Conservation (phyloP, 2,113 vertebrate species). For the Triplophysa rosa region DNA sequence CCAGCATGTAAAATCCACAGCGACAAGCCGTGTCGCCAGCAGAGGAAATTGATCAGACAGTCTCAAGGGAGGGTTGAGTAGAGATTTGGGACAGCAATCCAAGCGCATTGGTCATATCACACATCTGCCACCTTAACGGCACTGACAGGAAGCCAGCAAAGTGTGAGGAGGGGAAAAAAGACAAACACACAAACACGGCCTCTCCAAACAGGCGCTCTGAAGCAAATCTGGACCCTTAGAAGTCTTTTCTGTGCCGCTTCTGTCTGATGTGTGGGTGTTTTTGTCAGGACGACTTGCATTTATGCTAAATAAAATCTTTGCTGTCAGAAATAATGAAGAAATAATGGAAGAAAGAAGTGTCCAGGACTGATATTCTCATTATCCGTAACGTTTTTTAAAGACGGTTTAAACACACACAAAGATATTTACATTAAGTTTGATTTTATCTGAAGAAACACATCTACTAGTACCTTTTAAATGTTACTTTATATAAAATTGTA, state of each 20-base stretch:
- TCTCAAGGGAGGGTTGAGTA: constrained; percentile 86
- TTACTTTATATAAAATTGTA: too few species aligned
- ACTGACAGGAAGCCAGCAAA: constrained; percentile 69
- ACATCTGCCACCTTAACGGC: constrained; percentile 82
- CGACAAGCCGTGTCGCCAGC: constrained; percentile 87
- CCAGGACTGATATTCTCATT: too few species aligned
- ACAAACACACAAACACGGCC: constrained; percentile 13
- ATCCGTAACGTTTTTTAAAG: too few species aligned
- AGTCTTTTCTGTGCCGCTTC: constrained; percentile 4
- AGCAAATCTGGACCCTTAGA: constrained; percentile 4
- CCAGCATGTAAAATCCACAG: constrained; percentile 90
- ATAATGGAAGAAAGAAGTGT: too few species aligned
- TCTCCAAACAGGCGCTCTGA: not conserved
- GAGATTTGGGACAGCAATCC: constrained; percentile 95
- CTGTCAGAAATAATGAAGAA: not conserved
- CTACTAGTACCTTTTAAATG: too few species aligned
- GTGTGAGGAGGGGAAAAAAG: constrained; percentile 25
- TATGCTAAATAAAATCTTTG: not conserved
- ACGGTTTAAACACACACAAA: too few species aligned
- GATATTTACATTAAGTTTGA: too few species aligned
- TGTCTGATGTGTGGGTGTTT: not conserved
- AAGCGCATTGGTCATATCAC: constrained; percentile 97
- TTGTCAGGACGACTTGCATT: not conserved
- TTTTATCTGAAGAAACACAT: too few species aligned
- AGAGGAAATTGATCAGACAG: constrained; percentile 98